Evolutionary conservation across 2,888 invertebrate genomes (phyloP), one percentile per base, ranked within the genome.

Genomic region (Hypercompe scribonia): DNA sequence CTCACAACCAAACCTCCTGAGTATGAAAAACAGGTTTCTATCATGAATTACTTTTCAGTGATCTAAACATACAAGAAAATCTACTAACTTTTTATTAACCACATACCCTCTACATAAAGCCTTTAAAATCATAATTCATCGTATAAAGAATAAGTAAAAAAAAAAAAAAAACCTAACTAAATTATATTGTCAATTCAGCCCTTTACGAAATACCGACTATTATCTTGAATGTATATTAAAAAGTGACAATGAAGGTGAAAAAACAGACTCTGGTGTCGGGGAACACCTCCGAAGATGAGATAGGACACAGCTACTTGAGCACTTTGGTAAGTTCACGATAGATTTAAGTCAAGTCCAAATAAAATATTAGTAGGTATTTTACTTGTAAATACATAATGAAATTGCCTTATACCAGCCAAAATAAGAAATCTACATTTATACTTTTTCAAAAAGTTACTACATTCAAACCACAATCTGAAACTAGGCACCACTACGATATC

Each of bases 281-380:
- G 54, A 94, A 95, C 18, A 95, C 95, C 1, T 95, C 95, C 3
- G 95, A 95, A 72, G 95, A 95, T 76, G 95, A 95, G 76, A 94
- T 95, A 31, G 95, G 95, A 0, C 95, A 95, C 79, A 94, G 91
- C 87, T 95, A 95, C 80, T 86, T 95, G 78, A 92, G 95, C 18
- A 95, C 95, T 81, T 88, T 95, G 94, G 95, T 95, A 79, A 95
- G 95, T 91, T 11, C 11, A 46, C 64, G n/a, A 61, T 50, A 73
- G 11, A 39, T 39, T 21, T 67, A 58, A 24, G 11, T 3, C 31
- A 31, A 58, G 46, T 54, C 54, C 54, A 54, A 54, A 11, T 15
- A 61, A 18, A 28, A 61, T 31, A 31, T 18, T 61, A 31, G 31
- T 18, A 18, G 31, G 15, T 61, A 31, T 31, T 61, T 58, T 58